Percentiles rank a stretch among this genome's conserved stretches.
Conservation (phyloP, 2,888 invertebrate species). For the Tineola bisselliella region DNA sequence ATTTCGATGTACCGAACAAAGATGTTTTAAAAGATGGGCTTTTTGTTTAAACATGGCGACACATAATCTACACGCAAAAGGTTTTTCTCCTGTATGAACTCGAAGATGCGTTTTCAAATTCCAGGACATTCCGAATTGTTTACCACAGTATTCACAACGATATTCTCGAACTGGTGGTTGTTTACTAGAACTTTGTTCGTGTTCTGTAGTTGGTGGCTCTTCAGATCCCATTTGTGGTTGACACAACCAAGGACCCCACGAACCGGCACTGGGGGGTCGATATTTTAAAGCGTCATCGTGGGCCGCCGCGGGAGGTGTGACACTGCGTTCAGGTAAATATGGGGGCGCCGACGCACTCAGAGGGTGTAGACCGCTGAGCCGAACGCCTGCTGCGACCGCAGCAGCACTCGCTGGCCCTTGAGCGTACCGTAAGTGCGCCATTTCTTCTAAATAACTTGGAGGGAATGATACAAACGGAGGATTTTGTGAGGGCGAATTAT, state of each 20-base stretch:
- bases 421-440: conserved; percentile 70
- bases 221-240: conserved; percentile 71
- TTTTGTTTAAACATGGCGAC: conserved; percentile 94
- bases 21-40: conserved; percentile 85
- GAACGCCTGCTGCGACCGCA: conserved; percentile 64
- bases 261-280: conserved; percentile 77
- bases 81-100: conserved; percentile 90
- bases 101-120: conserved; percentile 89
- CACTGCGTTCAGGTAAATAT: conserved; percentile 71
- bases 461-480: conserved; percentile 87
- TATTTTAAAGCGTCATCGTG: conserved; percentile 69
- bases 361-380: conserved; percentile 64
- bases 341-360: conserved; percentile 80
- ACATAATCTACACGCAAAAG: conserved; percentile 87
- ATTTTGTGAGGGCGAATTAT: conserved; percentile 87
- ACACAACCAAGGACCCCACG: conserved; percentile 75
- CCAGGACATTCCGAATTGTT: conserved; percentile 94
- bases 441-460: conserved; percentile 78
- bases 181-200: conserved; percentile 65
- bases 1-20: conserved; percentile 89
- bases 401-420: conserved; percentile 70
- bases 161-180: conserved; percentile 81
- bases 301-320: conserved; percentile 69
- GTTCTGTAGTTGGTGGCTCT: conserved; percentile 54
- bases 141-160: conserved; percentile 88